phyloP scores from a whole-genome alignment of 2,888 invertebrate species.

The Agrochola litura region DNA sequence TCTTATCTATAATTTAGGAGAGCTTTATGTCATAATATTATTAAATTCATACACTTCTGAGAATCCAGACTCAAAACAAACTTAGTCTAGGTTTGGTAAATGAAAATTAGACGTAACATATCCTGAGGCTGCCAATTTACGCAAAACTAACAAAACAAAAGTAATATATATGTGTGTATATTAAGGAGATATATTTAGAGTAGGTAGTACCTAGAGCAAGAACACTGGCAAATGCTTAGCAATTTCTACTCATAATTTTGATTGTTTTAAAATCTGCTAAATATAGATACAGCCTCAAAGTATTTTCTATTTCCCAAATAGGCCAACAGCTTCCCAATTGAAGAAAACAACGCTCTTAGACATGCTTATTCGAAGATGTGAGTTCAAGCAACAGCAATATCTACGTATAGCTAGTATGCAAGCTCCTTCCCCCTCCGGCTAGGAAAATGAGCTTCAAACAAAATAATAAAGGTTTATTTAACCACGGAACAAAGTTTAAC shows the following conservation, averaged over 20 bases:
- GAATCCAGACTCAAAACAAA: constrained; percentile 36
- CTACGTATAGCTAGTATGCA: constrained; percentile 36
- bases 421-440: constrained; percentile 51
- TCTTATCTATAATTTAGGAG: constrained; percentile 1
- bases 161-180: constrained; percentile 14
- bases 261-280: background rate
- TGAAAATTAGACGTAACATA: constrained; percentile 38
- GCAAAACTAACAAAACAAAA: constrained; percentile 35
- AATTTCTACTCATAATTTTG: too few species aligned
- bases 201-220: background rate
- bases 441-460: constrained; percentile 69
- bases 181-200: background rate
- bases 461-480: constrained; percentile 73
- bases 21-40: constrained; percentile 3
- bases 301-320: background rate
- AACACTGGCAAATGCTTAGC: background rate
- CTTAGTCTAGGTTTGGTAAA: constrained; percentile 31
- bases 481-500: constrained; percentile 66
- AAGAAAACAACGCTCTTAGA: constrained; percentile 16
- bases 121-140: constrained; percentile 33
- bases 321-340: background rate
- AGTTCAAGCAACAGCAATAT: constrained; percentile 16
- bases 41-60: constrained; percentile 3
- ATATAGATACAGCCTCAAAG: background rate
- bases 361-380: constrained; percentile 6